Evolutionary conservation across 2,113 vertebrate genomes (phyloP).

Genomic region (Mormyrus iriodes): DNA sequence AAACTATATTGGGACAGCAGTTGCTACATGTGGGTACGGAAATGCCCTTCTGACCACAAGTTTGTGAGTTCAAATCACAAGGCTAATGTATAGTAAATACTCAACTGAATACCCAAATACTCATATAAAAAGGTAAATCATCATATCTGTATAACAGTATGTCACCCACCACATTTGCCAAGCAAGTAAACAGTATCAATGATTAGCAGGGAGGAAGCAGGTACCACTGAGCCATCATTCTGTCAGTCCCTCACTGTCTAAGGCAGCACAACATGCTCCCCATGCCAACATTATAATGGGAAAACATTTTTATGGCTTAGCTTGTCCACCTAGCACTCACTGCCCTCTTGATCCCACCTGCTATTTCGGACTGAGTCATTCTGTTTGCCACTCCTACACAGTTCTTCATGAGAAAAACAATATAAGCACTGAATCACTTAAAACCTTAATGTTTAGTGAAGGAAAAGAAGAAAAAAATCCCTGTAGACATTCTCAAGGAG

Average conservation of each 20-base stretch:
- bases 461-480: not conserved
- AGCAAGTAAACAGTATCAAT: not conserved
- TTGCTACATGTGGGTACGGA: not conserved
- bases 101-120: too few relatives aligned
- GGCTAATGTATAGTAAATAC: not conserved
- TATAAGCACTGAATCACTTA: not conserved
- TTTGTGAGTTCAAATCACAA: not conserved
- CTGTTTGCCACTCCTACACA: conserved; percentile 10
- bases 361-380: not conserved
- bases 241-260: not conserved
- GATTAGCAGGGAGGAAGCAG: not conserved
- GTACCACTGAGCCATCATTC: not conserved
- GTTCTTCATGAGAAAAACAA: not conserved
- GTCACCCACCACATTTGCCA: not conserved
- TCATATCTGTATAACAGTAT: not conserved
- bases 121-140: not conserved
- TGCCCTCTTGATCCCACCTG: conserved; percentile 7
- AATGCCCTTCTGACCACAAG: not conserved
- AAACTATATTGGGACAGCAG: not conserved
- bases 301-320: not conserved
- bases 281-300: not conserved
- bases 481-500: not conserved
- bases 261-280: not conserved
- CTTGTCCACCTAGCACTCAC: not conserved
- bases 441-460: not conserved